Evolutionary conservation across 2,888 invertebrate species (phyloP), one percentile per base, ranked within the genome.

Genomic region (Alsophila aescularia): DNA sequence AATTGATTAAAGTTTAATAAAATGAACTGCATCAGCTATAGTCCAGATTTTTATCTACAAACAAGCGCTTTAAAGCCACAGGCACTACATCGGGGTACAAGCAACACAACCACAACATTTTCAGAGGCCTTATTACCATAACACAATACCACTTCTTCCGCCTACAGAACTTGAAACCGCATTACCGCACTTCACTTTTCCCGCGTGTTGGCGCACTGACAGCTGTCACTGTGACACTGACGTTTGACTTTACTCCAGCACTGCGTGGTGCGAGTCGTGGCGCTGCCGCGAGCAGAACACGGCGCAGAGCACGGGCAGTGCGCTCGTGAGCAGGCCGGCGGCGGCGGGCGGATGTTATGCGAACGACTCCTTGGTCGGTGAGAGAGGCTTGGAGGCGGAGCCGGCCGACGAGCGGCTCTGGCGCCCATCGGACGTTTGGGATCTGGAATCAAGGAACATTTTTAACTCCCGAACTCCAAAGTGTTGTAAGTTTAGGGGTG

Each of bases 291-390:
- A 72, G 74, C 90, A 90, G 78, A 90, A 82, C 54, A 77, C 87
- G 57, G 88, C 85, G 78, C 90, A 90, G 50, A 90, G 78, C 31
- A 79, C 76, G 56, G 90, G 89, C 66, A 90, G 70, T 12, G 89
- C 89, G 70, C 78, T 71, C 60, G 82, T 71, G 50, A 88, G 82
- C 14, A 84, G 69, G 53, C 87, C 83, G 54, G 81, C 85, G 54
- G 81, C 85, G 77, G 81, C 80, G 44, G 45, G 74, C 76, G 85
- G 73, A 64, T 73, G 90, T 87, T 90, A 90, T 82, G 91, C 91
- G 78, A 75, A 83, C 71, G 90, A 83, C 54, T 91, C 91, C 69
- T 86, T 86, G 1, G 76, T 79, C 6, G 90, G 90, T 35, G 83
- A 86, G 51, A 77, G 60, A 40, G 80, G 85, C 79, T 90, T 88